Evolutionary conservation across 2,888 invertebrate species (phyloP).

Genomic region (Lutraria lutraria): DNA sequence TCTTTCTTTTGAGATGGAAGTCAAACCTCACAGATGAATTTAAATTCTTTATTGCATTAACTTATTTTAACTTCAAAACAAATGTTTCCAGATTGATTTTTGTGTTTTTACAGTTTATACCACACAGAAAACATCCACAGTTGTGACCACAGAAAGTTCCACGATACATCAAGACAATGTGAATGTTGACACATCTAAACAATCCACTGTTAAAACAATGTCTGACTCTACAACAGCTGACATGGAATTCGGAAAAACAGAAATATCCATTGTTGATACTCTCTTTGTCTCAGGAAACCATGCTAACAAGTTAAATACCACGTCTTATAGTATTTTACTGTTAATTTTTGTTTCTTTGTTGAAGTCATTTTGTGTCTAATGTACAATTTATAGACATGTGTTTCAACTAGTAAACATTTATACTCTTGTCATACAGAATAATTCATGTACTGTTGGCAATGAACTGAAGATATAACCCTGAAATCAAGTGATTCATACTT

Average conservation of each 20-base stretch:
- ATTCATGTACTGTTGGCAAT: too few species aligned
- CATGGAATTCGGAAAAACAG: not conserved
- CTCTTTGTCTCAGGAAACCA: constrained; percentile 8
- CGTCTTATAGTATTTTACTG: not conserved
- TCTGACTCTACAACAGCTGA: not conserved
- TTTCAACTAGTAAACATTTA: too few species aligned
- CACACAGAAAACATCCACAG: not conserved
- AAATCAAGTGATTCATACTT: too few species aligned
- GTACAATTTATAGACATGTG: too few species aligned
- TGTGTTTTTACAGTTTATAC: not conserved
- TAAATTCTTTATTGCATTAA: not conserved
- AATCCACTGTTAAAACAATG: not conserved
- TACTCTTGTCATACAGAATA: too few species aligned
- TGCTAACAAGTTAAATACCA: not conserved
- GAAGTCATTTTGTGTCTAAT: not conserved
- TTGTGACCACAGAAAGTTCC: not conserved
- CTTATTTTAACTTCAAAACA: not conserved
- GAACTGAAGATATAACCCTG: too few species aligned
- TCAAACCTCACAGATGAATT: not conserved
- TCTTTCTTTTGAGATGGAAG: not conserved
- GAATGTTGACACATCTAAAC: not conserved
- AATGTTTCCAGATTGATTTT: not conserved
- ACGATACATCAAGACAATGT: not conserved
- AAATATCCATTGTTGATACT: not conserved
- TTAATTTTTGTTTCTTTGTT: not conserved